Base-by-base conservation (phyloP, 2,888 invertebrate species). In the Bombyx huttoni region DNA sequence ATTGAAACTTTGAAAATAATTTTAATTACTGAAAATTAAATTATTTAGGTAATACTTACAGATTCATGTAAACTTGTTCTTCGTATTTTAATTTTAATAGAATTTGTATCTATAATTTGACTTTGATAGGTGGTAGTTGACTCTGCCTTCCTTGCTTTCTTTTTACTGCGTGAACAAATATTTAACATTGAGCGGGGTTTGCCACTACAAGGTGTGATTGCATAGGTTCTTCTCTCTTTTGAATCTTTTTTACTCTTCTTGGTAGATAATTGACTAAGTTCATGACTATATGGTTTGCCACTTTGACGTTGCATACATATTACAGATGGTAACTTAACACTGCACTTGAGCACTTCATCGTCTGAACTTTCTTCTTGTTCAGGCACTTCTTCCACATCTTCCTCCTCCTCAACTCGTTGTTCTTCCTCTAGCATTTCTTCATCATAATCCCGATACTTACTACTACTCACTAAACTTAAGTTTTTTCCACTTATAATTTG, bases 11-110 rank as follows among this genome's bases (percentile, higher is more conserved):
- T n/a, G n/a, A n/a, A n/a, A n/a, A n/a, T n/a, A n/a, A n/a, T n/a
- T n/a, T n/a, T n/a, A n/a, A n/a, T n/a, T n/a, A n/a, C n/a, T n/a
- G n/a, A 24, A 24, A 24, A 2, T 24, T 24, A 24, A 24, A 24
- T 24, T 24, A 24, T 24, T 24, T 24, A 24, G 13, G 3, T 33
- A 50, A 53, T 63, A 73, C 85, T 85, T 72, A 87, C 87, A 58
- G 70, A 71, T 69, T 84, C 78, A 70, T 79, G 80, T 60, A 73
- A 62, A 67, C 75, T 85, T 66, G 92, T 91, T 78, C 91, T 92
- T 73, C 90, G 91, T 64, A 93, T 93, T 68, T 92, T 90, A 67
- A 93, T 90, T 76, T 92, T 93, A 67, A 93, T 92, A 55, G 92
- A 92, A 68, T 80, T 81, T 57, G 91, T 91, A 67, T 92, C 92